phyloP scores from a whole-genome alignment of 2,113 vertebrate species.

The Pollimyrus isidori region DNA sequence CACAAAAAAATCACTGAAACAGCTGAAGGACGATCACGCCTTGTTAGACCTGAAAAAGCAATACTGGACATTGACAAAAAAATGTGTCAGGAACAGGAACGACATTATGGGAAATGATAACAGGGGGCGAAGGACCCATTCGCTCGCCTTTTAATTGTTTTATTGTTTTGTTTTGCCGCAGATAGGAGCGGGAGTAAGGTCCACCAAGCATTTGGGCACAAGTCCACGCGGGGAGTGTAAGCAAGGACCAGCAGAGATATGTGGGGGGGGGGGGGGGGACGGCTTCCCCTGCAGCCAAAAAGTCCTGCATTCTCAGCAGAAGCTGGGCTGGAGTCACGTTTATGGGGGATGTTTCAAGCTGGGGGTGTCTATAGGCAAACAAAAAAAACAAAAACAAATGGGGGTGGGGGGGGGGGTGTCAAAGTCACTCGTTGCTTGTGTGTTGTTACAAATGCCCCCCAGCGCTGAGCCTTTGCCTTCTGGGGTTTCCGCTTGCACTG shows the following conservation, averaged over 20 bases:
- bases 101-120: neutral
- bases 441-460: neutral
- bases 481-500: neutral
- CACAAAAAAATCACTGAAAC: neutral
- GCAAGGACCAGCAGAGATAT: neutral
- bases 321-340: neutral
- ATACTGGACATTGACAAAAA: neutral
- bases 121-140: constrained; percentile 36
- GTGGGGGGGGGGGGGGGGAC: neutral
- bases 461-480: neutral
- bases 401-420: neutral
- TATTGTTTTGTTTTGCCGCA: constrained; percentile 42
- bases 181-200: constrained; percentile 40
- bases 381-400: neutral
- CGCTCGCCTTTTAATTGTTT: constrained; percentile 37
- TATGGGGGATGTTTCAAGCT: neutral
- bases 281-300: neutral
- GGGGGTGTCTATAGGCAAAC: neutral
- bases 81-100: neutral
- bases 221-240: constrained; percentile 17
- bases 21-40: neutral
- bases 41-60: neutral
- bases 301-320: neutral
- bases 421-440: neutral
- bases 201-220: constrained; percentile 19